Conservation (phyloP, 30 jellyfish, hydroid and myxozoan species). For the Hydractinia symbiolongicarpus region DNA sequence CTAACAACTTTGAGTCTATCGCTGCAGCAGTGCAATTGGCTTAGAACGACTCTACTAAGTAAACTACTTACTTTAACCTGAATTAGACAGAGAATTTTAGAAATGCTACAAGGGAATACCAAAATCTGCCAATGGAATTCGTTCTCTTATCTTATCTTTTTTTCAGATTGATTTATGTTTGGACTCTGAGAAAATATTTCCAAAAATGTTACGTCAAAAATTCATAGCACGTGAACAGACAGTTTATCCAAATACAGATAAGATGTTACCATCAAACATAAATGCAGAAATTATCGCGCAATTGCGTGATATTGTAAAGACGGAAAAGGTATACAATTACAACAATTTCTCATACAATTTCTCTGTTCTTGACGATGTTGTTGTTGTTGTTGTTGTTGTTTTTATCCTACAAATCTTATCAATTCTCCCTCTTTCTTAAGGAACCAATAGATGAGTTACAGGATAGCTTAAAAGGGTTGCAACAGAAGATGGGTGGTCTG, state of each 20-base stretch:
- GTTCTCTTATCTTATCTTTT: neutral
- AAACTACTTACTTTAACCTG: too few relatives aligned
- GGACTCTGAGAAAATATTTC: conserved; percentile 72
- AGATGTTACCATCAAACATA: conserved; percentile 20
- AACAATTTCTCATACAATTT: neutral
- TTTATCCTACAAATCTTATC: neutral
- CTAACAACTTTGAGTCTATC: neutral
- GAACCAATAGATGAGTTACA: neutral
- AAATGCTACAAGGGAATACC: too few relatives aligned
- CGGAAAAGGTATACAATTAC: conserved; percentile 16
- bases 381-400: too few relatives aligned
- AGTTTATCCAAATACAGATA: conserved; percentile 47
- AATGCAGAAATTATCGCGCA: conserved; percentile 1
- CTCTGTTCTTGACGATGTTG: neutral
- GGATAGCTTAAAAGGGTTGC: conserved; percentile 29
- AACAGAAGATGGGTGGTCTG: conserved; percentile 26
- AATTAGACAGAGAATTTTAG: too few relatives aligned
- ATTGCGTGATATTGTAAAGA: conserved; percentile 1
- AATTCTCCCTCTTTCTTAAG: neutral
- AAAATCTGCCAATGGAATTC: too few relatives aligned
- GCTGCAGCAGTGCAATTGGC: too few relatives aligned
- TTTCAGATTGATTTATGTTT: conserved; percentile 66
- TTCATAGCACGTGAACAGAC: conserved; percentile 46
- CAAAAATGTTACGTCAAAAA: conserved; percentile 36
- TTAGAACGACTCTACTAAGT: too few relatives aligned